Conservation (phyloP, 2,888 invertebrate genomes). For the Spilosoma lubricipeda region DNA sequence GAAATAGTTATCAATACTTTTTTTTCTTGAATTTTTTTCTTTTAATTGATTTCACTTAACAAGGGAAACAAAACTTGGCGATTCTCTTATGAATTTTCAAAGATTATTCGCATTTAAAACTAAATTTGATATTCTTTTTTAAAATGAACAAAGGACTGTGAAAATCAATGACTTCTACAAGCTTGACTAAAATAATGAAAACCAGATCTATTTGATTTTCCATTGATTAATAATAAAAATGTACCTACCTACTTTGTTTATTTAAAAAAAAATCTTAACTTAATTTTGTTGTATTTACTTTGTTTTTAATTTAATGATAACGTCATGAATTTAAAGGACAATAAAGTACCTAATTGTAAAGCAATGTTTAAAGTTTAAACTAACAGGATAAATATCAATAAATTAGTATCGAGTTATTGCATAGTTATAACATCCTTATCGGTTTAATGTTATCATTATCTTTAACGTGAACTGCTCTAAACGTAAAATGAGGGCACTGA, state of each 20-base stretch:
- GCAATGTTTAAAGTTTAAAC: conserved; percentile 34
- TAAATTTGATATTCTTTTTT: not conserved
- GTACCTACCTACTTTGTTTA: not conserved
- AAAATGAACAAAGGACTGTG: not conserved
- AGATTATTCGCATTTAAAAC: not conserved
- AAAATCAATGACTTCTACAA: not conserved
- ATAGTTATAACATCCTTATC: conserved; percentile 43
- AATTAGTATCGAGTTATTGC: conserved; percentile 39
- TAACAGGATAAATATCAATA: conserved; percentile 17
- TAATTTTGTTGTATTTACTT: no score
- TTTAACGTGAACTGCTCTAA: conserved; percentile 23
- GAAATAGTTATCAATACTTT: no score
- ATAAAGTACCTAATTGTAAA: conserved; percentile 18
- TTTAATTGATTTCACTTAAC: not conserved
- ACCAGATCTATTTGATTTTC: not conserved
- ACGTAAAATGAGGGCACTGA: conserved; percentile 30
- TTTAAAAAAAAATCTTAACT: no score
- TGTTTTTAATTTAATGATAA: conserved; percentile 16
- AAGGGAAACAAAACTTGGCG: not conserved
- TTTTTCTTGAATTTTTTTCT: no score
- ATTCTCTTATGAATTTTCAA: not conserved
- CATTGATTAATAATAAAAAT: not conserved
- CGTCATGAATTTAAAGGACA: conserved; percentile 20
- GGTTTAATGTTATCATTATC: conserved; percentile 41
- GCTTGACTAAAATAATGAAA: not conserved